A percentile compares a stretch with the other conserved stretches of the same genome.
These are phyloP conservation scores for Pampus argenteus DNA, from an alignment of 2,797 vertebrate species.

Conservation along the genomic window DNA sequence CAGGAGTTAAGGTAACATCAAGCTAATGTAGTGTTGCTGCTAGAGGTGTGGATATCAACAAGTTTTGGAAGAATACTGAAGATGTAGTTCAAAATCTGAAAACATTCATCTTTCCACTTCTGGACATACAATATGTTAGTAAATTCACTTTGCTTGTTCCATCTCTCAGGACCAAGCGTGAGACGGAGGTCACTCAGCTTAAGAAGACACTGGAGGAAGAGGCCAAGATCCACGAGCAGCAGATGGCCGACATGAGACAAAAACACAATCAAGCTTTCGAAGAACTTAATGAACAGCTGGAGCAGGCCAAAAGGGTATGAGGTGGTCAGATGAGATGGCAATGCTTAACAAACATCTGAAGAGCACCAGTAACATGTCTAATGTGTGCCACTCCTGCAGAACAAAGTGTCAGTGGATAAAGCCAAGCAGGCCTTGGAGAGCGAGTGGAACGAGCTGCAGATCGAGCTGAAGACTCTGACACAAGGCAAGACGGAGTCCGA, in stretches of 20 bases:
- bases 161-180: constrained; percentile 89
- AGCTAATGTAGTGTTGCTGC: not conserved
- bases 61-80: too few species aligned
- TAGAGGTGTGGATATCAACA: not conserved
- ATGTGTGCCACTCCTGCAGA: constrained; percentile 77
- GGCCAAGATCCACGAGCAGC: constrained; percentile 90
- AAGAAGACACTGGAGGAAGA: constrained; percentile 95
- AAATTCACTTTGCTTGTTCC: not conserved
- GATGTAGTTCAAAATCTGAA: not conserved
- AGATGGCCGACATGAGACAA: constrained; percentile 93
- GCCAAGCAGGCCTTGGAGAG: constrained; percentile 93
- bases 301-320: constrained; percentile 92
- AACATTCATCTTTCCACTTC: not conserved
- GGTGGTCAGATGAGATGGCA: not conserved
- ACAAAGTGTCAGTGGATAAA: constrained; percentile 94
- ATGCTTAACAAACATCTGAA: not conserved
- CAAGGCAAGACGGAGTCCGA: constrained; percentile 93
- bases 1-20: constrained; percentile 90
- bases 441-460: constrained; percentile 91
- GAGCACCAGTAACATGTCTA: constrained; percentile 15
- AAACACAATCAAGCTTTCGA: constrained; percentile 96
- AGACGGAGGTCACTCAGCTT: constrained; percentile 92
- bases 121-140: not conserved
- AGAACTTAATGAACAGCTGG: constrained; percentile 95
- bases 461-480: constrained; percentile 91